Percentiles rank a stretch among this genome's conserved stretches.
phyloP scores from a whole-genome alignment of 2,888 invertebrate genomes.

The Leptodirus hochenwartii region DNA sequence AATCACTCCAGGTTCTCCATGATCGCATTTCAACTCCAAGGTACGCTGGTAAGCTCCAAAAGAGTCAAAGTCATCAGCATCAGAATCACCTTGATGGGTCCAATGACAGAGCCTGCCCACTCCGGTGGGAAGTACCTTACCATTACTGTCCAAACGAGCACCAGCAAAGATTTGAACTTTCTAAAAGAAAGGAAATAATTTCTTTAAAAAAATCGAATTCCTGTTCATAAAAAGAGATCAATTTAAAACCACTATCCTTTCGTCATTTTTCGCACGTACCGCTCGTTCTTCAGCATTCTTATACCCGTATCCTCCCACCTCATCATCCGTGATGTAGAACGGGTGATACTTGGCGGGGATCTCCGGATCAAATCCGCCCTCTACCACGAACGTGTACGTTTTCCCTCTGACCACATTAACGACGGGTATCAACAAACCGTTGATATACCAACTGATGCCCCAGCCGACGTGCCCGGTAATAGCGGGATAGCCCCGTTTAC shows the following conservation, averaged over 20 bases:
- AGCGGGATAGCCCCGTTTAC: conserved; percentile 74
- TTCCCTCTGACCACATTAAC: conserved; percentile 74
- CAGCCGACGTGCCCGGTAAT: conserved; percentile 85
- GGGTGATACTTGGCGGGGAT: conserved; percentile 76
- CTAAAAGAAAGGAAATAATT: conserved; percentile 26
- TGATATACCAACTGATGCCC: conserved; percentile 91
- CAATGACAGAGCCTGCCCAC: conserved; percentile 76
- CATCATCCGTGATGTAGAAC: conserved; percentile 84
- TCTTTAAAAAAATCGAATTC: not conserved
- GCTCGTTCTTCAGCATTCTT: conserved; percentile 64
- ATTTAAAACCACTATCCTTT: not conserved
- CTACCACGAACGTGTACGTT: conserved; percentile 74
- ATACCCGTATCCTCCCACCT: conserved; percentile 76
- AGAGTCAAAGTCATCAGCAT: conserved; percentile 68
- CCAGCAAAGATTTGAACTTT: conserved; percentile 69
- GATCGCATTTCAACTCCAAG: conserved; percentile 64
- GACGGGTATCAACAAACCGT: conserved; percentile 81
- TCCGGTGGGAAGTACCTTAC: conserved; percentile 54
- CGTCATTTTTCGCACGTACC: conserved; percentile 29
- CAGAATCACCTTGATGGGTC: conserved; percentile 56
- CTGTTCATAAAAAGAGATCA: not conserved
- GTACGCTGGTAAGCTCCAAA: conserved; percentile 83
- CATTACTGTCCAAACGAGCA: conserved; percentile 46
- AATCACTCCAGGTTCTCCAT: conserved; percentile 67
- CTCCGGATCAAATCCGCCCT: conserved; percentile 66